A percentile compares a stretch with the other conserved stretches of the same genome.
phyloP scores from a whole-genome alignment of 2,797 vertebrate genomes.

The Eurystomus glaucurus region DNA sequence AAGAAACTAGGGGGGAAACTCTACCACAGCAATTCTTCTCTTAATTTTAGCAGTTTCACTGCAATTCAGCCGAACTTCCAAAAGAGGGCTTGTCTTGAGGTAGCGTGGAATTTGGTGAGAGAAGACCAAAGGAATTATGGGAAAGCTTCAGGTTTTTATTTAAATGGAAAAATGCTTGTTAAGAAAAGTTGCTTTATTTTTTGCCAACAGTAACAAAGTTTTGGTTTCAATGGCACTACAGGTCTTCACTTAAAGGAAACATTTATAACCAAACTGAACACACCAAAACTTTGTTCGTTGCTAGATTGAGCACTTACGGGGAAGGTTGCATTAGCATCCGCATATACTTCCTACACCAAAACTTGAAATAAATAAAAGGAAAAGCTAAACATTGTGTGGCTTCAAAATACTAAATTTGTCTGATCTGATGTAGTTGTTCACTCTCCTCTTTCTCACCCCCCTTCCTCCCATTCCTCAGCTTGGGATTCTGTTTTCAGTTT shows the following conservation, averaged over 20 bases:
- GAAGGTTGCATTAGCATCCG: constrained; percentile 77
- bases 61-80: constrained; percentile 76
- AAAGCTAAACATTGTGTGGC: constrained; percentile 81
- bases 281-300: constrained; percentile 80
- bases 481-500: constrained; percentile 36
- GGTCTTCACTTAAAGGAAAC: constrained; percentile 76
- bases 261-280: constrained; percentile 84
- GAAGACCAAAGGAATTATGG: constrained; percentile 92
- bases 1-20: constrained; percentile 47
- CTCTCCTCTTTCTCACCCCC: constrained; percentile 26
- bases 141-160: constrained; percentile 81
- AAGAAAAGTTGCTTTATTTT: constrained; percentile 83
- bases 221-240: constrained; percentile 78
- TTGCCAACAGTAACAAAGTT: constrained; percentile 83
- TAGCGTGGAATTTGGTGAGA: constrained; percentile 81
- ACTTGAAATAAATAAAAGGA: constrained; percentile 82
- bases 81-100: constrained; percentile 78
- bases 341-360: constrained; percentile 84
- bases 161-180: constrained; percentile 78
- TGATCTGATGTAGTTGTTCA: constrained; percentile 68
- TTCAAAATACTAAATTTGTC: constrained; percentile 79
- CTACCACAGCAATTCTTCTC: constrained; percentile 75
- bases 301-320: constrained; percentile 83
- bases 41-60: constrained; percentile 80
- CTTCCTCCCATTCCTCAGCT: constrained; percentile 4